Base-by-base conservation (phyloP, 2,888 invertebrate species). In the Acanthosoma haemorrhoidale region DNA sequence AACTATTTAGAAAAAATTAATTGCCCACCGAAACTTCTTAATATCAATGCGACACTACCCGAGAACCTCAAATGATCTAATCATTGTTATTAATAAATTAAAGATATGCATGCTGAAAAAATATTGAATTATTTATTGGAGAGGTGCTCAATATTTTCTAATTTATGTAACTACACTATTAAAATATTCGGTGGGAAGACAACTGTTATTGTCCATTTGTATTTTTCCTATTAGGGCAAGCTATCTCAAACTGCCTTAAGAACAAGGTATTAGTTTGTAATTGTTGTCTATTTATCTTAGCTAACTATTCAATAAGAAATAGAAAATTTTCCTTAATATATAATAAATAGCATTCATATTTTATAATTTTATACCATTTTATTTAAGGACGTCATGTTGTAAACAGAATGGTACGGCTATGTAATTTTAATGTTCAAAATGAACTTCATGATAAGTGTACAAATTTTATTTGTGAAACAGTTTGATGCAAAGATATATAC, bases 341-440 rank as follows among this genome's bases (percentile, higher is more conserved):
- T 59, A 29, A 31, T 59, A 34, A 32, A 61, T 34, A 36, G 61
- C n/a, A 21, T 36, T 36, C 36, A 36, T 36, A 16, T 61, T 61
- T 61, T 61, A 61, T 61, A 61, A 64, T 43, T 64, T 64, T 64
- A 64, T 64, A 64, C 32, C 61, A 61, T 61, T 36, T 61, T 31
- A 43, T 38, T 64, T 38, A 43, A 38, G 39, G 31, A 29, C 18
- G 31, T 41, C 41, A 39, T 8, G 29, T 58, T 64, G 38, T 31
- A 39, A 34, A 43, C 29, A 39, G 39, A 32, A 36, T 29, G 21
- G 21, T 15, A 41, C 41, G 64, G 38, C 38, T 29, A 38, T 61
- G n/a, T 39, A 43, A 64, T 34, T 64, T 41, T 64, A 61, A n/a
- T 32, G 21, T 61, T 21, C 18, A 61, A 36, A 16, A 13, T 36